Evolutionary conservation across 1,140 invertebrate species (phyloP).

Genomic region (Hirudo medicinalis): DNA sequence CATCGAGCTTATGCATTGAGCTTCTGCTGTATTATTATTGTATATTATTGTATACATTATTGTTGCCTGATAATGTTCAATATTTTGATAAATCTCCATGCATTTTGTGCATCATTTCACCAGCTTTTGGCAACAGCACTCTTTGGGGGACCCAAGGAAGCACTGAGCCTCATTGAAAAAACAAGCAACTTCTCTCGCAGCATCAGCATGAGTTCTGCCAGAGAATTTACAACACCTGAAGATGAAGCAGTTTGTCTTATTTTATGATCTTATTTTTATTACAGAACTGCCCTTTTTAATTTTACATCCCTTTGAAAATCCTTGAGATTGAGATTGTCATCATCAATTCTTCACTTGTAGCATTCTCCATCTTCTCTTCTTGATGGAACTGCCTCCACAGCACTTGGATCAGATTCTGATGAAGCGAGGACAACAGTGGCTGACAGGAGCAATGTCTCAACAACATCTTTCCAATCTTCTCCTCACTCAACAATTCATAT

Average conservation of each 20-base stretch:
- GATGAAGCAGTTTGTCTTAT: conserved; percentile 10
- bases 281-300: not conserved
- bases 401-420: not conserved
- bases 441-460: not conserved
- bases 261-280: no score
- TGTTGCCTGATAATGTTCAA: no score
- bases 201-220: conserved; percentile 14
- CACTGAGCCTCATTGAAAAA: conserved; percentile 9
- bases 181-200: conserved; percentile 15
- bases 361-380: conserved; percentile 1
- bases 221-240: conserved; percentile 13
- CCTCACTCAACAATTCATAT: not conserved
- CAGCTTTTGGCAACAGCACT: conserved; percentile 19
- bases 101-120: not conserved
- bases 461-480: not conserved
- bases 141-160: conserved; percentile 17
- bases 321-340: not conserved
- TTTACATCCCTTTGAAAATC: not conserved
- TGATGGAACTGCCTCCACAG: conserved; percentile 1
- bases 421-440: not conserved
- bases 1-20: no score
- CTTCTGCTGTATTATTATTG: no score
- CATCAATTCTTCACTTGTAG: not conserved
- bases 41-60: no score
- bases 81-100: not conserved